Conservation (phyloP, 2,888 invertebrate genomes). For the Polylopha cassiicola region DNA sequence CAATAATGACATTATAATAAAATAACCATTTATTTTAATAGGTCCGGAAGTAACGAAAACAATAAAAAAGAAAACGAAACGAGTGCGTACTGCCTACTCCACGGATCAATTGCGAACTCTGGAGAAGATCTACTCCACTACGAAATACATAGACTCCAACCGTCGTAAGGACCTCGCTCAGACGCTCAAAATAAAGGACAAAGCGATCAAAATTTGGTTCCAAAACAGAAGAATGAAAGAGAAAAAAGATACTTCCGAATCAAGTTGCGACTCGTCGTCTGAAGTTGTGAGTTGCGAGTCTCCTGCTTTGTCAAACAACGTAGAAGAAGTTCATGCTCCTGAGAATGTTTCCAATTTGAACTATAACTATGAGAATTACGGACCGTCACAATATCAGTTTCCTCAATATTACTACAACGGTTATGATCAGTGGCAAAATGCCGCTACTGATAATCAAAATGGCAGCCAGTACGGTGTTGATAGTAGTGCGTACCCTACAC, state of each 20-base stretch:
- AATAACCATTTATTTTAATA: constrained; percentile 23
- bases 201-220: constrained; percentile 90
- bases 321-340: constrained; percentile 2
- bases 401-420: constrained; percentile 4
- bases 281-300: constrained; percentile 28
- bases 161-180: constrained; percentile 81
- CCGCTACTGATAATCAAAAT: constrained; percentile 1
- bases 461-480: constrained; percentile 27
- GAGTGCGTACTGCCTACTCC: constrained; percentile 85
- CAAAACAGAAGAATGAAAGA: constrained; percentile 88
- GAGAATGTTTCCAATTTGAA: not conserved
- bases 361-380: not conserved
- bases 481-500: constrained; percentile 37
- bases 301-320: constrained; percentile 17
- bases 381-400: constrained; percentile 8
- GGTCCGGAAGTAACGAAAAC: constrained; percentile 36
- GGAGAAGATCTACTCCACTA: constrained; percentile 65
- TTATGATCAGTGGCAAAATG: constrained; percentile 2
- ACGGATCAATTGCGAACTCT: constrained; percentile 82
- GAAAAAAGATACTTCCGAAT: constrained; percentile 73
- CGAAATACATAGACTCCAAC: constrained; percentile 81
- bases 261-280: constrained; percentile 40
- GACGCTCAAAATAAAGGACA: constrained; percentile 79
- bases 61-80: constrained; percentile 67
- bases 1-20: not conserved